phyloP scores from a whole-genome alignment of 2,113 vertebrate species.

The Ailurus styani region DNA sequence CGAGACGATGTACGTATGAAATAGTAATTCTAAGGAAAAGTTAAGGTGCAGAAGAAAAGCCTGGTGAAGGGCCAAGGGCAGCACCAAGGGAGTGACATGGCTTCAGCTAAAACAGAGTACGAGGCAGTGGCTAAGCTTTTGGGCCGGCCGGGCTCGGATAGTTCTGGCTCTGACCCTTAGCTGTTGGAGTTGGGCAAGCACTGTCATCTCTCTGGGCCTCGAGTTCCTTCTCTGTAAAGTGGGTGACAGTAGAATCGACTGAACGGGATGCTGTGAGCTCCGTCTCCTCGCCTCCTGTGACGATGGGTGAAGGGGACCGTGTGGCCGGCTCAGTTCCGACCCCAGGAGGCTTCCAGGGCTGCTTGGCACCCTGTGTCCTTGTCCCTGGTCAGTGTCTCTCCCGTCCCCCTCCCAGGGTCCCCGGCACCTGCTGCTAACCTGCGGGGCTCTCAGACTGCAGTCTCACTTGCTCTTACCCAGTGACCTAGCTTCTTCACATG shows the following conservation, averaged over 20 bases:
- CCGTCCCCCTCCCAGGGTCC: neutral
- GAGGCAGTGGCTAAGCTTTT: neutral
- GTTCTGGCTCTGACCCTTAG: neutral
- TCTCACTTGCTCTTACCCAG: neutral
- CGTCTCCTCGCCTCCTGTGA: rapidly evolving
- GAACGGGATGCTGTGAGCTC: neutral
- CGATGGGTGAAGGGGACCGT: neutral
- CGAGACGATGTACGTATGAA: neutral
- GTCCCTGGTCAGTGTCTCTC: neutral
- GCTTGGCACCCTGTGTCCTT: neutral
- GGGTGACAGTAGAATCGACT: neutral
- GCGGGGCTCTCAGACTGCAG: neutral
- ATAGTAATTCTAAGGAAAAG: neutral
- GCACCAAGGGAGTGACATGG: neutral
- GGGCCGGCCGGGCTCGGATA: neutral
- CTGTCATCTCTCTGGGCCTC: neutral
- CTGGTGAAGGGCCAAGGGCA: neutral
- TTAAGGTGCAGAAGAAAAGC: neutral
- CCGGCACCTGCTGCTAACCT: neutral
- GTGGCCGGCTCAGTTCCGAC: neutral
- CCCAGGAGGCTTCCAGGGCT: neutral
- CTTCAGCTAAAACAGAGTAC: neutral
- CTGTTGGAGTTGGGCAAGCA: neutral
- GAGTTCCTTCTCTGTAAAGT: neutral
- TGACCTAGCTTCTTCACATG: neutral